Evolutionary conservation across 2,113 vertebrate species (phyloP), one percentile per base, ranked within the genome.

Genomic region (Podarcis muralis): DNA sequence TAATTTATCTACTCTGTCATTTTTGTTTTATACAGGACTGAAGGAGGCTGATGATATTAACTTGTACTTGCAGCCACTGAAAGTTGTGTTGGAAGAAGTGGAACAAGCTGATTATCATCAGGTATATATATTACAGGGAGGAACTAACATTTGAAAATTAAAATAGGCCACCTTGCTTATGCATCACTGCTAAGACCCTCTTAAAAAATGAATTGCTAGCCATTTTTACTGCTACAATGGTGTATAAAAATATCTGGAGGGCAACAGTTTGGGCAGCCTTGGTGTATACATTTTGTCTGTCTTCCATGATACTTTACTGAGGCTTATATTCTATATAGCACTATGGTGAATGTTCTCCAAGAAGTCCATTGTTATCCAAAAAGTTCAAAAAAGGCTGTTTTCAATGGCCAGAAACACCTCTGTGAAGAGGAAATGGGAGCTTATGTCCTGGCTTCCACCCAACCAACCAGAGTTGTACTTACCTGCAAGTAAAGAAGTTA

Each of bases 11-110:
- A 68, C 1, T 0, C 0, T 0, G 22, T 6, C 1, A 30, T 71
- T 79, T 48, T 74, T 27, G 53, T 83, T 7, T 27, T 1, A 0
- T 1, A 11, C 87, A 98, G 97, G 97, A 6, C 91, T 98, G 90
- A 95, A 95, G 90, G 98, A 98, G 83, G 97, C 97, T 7, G 81
- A 59, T 0, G 96, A 98, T 6, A 84, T 98, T 6, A 95, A 91
- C 1, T 79, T 97, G 16, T 91, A 97, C 18, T 94, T 98, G 92
- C 93, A 87, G 2, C 97, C 96, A 0, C 94, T 98, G 11, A 93
- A 89, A 48, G 22, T 92, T 13, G 59, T 95, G 43, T 53, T 98
- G 89, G 97, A 97, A 27, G 95, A 97, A 25, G 88, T 96, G 89
- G 95, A 97, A 7, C 96, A 97, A 62, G 25, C 62, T 0, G 96